phyloP scores from a whole-genome alignment of 2,113 vertebrate genomes.

The Brachirus orientalis region DNA sequence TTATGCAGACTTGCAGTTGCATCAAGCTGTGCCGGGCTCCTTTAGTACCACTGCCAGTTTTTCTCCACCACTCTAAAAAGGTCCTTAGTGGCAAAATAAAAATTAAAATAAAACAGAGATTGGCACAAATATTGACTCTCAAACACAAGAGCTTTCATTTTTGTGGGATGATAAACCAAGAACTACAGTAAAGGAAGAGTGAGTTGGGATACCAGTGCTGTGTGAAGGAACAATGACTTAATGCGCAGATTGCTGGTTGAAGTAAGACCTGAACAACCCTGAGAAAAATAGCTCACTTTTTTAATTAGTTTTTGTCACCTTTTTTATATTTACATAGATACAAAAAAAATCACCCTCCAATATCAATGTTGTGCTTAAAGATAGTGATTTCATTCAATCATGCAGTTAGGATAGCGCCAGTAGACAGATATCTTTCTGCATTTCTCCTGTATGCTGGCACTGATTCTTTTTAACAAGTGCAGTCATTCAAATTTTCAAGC shows the following conservation, averaged over 20 bases:
- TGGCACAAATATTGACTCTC: conserved; percentile 32
- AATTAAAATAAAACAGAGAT: conserved; percentile 31
- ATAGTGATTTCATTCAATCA: conserved; percentile 12
- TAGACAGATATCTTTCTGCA: background rate
- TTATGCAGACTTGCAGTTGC: conserved; percentile 21
- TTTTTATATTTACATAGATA: no score
- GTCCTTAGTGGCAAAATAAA: conserved; percentile 58
- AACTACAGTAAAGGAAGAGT: conserved; percentile 44
- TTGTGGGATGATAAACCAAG: conserved; percentile 29
- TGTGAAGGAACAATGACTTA: no score
- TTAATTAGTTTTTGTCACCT: no score
- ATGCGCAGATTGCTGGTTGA: no score
- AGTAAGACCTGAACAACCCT: no score
- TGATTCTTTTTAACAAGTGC: conserved; percentile 6
- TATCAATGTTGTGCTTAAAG: background rate
- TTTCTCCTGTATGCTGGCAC: conserved; percentile 3
- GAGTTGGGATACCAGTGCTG: conserved; percentile 51
- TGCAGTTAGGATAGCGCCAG: background rate
- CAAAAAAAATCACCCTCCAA: no score
- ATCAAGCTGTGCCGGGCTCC: conserved; percentile 22
- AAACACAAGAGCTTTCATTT: conserved; percentile 42
- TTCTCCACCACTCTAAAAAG: conserved; percentile 39
- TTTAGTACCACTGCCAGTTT: conserved; percentile 38
- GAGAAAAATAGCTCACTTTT: no score
- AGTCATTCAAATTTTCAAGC: conserved; percentile 24